Evolutionary conservation across 2,888 invertebrate genomes (phyloP).

Genomic region (Erpobdella octoculata): DNA sequence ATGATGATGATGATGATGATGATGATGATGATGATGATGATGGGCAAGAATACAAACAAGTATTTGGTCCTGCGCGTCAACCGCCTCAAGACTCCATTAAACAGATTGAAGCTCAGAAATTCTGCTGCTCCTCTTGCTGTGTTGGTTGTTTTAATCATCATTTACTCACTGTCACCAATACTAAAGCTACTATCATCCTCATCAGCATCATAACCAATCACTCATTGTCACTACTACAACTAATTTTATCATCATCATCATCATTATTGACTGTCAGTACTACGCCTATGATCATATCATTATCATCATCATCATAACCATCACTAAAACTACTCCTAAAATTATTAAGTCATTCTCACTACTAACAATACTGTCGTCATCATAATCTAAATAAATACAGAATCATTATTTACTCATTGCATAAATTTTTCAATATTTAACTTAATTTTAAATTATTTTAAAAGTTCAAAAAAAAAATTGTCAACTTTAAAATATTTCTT

Average conservation of each 20-base stretch:
- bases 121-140: background rate
- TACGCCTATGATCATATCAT: too few species aligned
- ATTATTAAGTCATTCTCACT: background rate
- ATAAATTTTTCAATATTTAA: too few species aligned
- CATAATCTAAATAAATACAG: background rate
- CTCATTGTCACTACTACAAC: too few species aligned
- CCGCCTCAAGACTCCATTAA: conserved; percentile 10
- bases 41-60: background rate
- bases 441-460: too few species aligned
- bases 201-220: too few species aligned
- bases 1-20: conserved; percentile 3
- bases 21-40: conserved; percentile 10
- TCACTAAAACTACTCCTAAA: background rate
- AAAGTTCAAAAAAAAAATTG: too few species aligned
- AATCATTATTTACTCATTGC: too few species aligned
- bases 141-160: background rate
- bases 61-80: background rate
- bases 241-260: background rate
- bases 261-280: too few species aligned
- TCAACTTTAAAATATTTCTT: too few species aligned
- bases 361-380: background rate
- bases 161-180: too few species aligned
- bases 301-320: background rate
- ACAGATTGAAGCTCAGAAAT: conserved; percentile 5
- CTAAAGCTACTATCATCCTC: too few species aligned